These are phyloP conservation scores for Bimastos eiseni DNA, from an alignment of 2,888 invertebrate genomes.

Conservation along the genomic window DNA sequence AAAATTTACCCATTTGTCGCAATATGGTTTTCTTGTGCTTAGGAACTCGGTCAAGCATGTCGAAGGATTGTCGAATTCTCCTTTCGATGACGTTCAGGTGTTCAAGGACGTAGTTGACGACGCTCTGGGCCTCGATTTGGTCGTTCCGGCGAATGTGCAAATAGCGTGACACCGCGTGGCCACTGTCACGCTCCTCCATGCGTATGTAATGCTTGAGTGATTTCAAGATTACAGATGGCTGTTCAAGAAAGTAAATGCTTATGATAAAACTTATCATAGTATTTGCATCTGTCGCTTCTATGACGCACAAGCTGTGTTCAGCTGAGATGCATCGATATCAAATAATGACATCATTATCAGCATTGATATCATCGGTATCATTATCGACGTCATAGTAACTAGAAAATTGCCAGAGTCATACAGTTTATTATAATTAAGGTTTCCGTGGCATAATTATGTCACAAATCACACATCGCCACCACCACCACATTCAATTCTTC, in stretches of 20 bases:
- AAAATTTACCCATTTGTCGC: not conserved
- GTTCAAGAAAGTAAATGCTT: not conserved
- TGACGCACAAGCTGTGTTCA: no score
- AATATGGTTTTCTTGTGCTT: constrained; percentile 46
- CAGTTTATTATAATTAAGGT: no score
- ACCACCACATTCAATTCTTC: no score
- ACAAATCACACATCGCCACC: no score
- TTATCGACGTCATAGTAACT: no score
- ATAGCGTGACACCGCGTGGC: constrained; percentile 93
- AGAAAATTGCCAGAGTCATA: no score
- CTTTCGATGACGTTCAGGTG: constrained; percentile 62
- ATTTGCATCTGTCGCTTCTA: no score
- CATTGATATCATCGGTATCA: not conserved
- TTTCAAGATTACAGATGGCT: constrained; percentile 76
- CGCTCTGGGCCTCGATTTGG: constrained; percentile 75
- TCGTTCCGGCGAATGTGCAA: constrained; percentile 80
- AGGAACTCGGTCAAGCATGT: constrained; percentile 77
- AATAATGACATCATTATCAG: not conserved
- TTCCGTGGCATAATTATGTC: no score
- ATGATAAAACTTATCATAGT: no score
- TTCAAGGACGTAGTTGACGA: constrained; percentile 53
- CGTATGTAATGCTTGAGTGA: constrained; percentile 89
- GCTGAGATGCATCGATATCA: not conserved
- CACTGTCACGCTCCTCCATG: constrained; percentile 92
- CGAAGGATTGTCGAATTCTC: constrained; percentile 79